Conservation (phyloP, 2,113 vertebrate species). For the Lontra canadensis region DNA sequence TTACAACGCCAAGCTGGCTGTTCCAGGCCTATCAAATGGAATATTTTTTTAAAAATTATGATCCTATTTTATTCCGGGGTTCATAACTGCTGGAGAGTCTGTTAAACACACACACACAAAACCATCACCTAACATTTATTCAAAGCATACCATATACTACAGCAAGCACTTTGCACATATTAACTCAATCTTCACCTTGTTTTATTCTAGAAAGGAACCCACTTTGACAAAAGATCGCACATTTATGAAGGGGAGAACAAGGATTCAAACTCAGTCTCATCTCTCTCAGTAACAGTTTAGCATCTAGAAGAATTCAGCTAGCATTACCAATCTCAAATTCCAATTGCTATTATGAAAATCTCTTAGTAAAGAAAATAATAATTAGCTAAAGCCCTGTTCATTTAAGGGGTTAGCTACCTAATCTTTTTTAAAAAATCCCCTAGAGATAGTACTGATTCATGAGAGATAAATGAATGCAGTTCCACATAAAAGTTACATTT, state of each 20-base stretch:
- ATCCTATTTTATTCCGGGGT: background rate
- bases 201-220: background rate
- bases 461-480: background rate
- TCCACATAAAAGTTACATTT: conserved; percentile 47
- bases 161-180: background rate
- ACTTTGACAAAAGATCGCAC: background rate
- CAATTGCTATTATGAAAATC: conserved; percentile 39
- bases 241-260: background rate
- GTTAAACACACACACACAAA: background rate
- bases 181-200: background rate
- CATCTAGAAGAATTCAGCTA: background rate
- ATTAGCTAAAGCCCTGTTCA: conserved; percentile 13
- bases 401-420: conserved; percentile 25
- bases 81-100: background rate
- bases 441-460: background rate
- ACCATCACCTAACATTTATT: background rate
- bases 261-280: conserved; percentile 21
- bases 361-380: conserved; percentile 55
- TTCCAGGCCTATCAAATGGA: background rate
- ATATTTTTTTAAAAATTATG: background rate
- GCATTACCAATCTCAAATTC: conserved; percentile 38
- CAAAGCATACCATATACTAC: background rate
- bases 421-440: conserved; percentile 5
- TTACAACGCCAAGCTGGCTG: background rate
- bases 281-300: background rate